phyloP scores from a whole-genome alignment of 2,797 vertebrate species.

The Sebastes jordani region DNA sequence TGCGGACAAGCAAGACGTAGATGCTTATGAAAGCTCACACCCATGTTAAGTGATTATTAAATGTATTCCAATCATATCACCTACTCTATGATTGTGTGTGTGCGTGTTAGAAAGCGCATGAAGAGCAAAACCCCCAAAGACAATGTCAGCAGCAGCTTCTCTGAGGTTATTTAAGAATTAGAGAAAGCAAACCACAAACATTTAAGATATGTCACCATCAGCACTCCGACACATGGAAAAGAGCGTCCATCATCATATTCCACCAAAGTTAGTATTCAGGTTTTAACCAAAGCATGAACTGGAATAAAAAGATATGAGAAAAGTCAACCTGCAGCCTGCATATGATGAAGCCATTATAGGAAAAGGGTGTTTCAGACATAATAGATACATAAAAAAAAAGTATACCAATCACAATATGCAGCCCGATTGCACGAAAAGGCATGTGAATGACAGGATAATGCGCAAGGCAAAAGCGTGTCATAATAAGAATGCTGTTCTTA shows the following conservation, averaged over 20 bases:
- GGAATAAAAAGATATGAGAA: neutral
- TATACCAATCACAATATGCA: fast-evolving
- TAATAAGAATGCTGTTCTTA: no score
- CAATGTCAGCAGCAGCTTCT: neutral
- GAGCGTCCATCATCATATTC: neutral
- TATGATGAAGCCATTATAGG: neutral
- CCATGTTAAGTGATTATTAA: neutral
- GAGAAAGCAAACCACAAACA: conserved; percentile 8
- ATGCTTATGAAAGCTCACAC: neutral
- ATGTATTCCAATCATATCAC: neutral
- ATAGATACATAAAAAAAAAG: neutral
- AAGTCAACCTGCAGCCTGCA: neutral
- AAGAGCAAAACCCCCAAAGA: neutral
- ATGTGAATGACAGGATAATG: no score
- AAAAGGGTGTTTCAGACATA: neutral
- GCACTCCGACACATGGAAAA: conserved; percentile 10
- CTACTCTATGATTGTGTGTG: neutral
- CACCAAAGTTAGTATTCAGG: neutral
- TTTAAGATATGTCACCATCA: conserved; percentile 4
- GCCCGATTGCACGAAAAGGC: no score
- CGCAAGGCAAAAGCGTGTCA: no score
- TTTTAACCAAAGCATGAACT: neutral
- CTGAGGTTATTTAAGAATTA: neutral
- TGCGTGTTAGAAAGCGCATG: neutral
- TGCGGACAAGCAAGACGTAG: neutral